A percentile compares a stretch with the other conserved stretches of the same genome.
Evolutionary conservation across 2,113 vertebrate species (phyloP).

Genomic region (Apaloderma vittatum): DNA sequence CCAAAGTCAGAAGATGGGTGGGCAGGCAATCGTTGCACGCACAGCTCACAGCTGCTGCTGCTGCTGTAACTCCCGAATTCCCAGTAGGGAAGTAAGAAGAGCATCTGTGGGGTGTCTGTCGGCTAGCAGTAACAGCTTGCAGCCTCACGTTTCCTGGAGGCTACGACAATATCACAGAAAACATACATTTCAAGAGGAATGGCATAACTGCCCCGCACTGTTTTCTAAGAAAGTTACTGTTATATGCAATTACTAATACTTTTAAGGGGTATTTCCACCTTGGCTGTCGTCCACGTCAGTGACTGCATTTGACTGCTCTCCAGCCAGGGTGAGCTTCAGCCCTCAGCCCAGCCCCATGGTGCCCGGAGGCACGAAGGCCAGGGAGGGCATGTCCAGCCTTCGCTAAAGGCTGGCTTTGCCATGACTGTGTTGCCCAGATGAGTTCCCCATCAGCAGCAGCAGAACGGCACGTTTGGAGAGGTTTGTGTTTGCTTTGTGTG

Average conservation of each 20-base stretch:
- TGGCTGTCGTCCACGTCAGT: fast-evolving
- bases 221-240: not conserved
- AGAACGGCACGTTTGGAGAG: not conserved
- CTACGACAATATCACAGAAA: not conserved
- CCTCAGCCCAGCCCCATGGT: too few species aligned
- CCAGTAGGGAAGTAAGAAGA: not conserved
- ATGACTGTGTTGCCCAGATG: fast-evolving
- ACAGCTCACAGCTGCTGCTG: not conserved
- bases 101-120: not conserved
- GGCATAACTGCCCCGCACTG: not conserved
- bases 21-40: fast-evolving
- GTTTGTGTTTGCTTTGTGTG: not conserved
- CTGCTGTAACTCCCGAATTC: not conserved
- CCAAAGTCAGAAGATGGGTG: fast-evolving
- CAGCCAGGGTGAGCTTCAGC: not conserved
- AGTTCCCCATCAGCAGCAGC: not conserved
- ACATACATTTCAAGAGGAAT: not conserved
- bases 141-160: not conserved
- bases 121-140: not conserved
- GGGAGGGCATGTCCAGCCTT: not conserved
- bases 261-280: not conserved
- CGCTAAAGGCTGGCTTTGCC: not conserved
- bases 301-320: fast-evolving
- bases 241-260: fast-evolving
- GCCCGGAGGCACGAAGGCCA: fast-evolving